Base-by-base conservation (phyloP, 2,888 invertebrate genomes). In the Leptopterna dolabrata region DNA sequence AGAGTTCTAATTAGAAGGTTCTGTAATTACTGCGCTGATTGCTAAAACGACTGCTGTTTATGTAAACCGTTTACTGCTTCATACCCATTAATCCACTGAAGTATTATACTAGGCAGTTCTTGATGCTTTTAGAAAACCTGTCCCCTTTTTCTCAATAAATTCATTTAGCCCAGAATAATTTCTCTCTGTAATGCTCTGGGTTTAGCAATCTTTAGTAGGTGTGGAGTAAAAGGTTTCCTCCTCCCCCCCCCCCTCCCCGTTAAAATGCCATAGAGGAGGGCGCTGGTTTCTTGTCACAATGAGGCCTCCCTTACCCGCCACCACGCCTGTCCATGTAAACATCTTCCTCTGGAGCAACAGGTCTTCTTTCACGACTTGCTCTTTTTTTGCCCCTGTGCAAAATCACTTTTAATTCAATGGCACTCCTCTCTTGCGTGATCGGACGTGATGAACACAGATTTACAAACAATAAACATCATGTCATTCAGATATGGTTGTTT, bases 281-380 rank as follows among this genome's bases (percentile, higher is more conserved):
- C 51, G 71, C 14, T n/a, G n/a, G n/a, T 27, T 27, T 30, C 36
- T 4, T 76, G 76, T 76, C 76, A 76, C 76, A 41, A 36, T 76
- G 41, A 3, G 19, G 76, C 36, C 9, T 71, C 41, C 41, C 76
- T 41, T 19, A 3, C 16, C 41, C 41, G 16, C 76, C 30, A n/a
- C n/a, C n/a, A n/a, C n/a, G 76, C 76, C 19, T 76, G 71, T 14
- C 16, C 76, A 16, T 76, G 41, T 76, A 76, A 76, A 76, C 76
- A 76, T 19, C 76, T 19, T 30, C 43, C 76, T 76, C 19, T 76
- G 36, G 19, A 76, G 76, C 76, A 76, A 76, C 76, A 76, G 76
- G 76, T 76, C 41, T 36, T 76, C 29, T 76, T 14, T 41, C 76
- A 30, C 29, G 30, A 30, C 41, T 41, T 14, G 0, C 76, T 30